phyloP scores from a whole-genome alignment of 2,888 invertebrate species.

The Nebria salina region DNA sequence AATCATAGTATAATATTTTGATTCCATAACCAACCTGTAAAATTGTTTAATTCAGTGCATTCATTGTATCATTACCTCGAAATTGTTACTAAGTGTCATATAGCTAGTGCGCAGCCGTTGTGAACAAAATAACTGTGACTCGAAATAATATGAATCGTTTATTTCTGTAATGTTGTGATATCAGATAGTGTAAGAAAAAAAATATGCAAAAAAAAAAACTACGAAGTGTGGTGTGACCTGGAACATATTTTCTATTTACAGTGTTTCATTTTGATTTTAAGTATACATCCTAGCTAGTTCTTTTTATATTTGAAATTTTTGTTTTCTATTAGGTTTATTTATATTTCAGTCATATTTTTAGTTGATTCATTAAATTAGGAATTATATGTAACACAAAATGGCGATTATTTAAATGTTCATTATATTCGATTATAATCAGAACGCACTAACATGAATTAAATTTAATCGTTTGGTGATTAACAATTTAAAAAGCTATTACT shows the following conservation, averaged over 20 bases:
- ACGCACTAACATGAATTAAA: too few relatives aligned
- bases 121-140: slow-evolving; percentile 43
- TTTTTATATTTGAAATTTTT: slow-evolving; percentile 8
- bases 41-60: background rate
- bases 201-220: slow-evolving; percentile 61
- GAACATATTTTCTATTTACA: slow-evolving; percentile 38
- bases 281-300: slow-evolving; percentile 20
- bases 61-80: slow-evolving; percentile 35
- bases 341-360: slow-evolving; percentile 34
- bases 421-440: too few relatives aligned
- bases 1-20: slow-evolving; percentile 31
- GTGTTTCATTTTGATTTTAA: slow-evolving; percentile 36
- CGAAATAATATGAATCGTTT: slow-evolving; percentile 49
- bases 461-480: too few relatives aligned
- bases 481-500: too few relatives aligned
- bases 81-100: slow-evolving; percentile 19
- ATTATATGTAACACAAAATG: background rate
- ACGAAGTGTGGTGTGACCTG: slow-evolving; percentile 58
- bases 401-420: background rate
- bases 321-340: background rate
- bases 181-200: slow-evolving; percentile 59
- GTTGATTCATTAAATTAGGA: background rate
- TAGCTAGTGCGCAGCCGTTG: slow-evolving; percentile 30
- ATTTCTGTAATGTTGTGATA: slow-evolving; percentile 64
- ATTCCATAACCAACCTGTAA: slow-evolving; percentile 21